Evolutionary conservation across 2,888 invertebrate genomes (phyloP), one percentile per base, ranked within the genome.

Genomic region (Conops quadrifasciatus): DNA sequence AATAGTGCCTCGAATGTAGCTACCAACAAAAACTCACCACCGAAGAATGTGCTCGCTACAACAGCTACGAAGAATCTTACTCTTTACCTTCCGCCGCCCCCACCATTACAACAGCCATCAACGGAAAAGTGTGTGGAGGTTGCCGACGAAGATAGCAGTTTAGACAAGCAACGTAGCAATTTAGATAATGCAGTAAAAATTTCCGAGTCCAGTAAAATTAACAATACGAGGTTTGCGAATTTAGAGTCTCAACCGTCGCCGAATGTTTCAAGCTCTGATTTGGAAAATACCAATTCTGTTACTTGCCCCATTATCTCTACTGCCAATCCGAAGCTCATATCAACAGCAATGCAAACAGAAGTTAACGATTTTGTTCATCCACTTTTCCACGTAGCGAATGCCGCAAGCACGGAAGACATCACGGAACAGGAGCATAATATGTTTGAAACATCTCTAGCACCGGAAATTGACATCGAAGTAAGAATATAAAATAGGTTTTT

Each of bases 401-500:
- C 73, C 21, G 68, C 72, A 16, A 77, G 80, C 59, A 71, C 81
- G 4, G 79, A 83, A 53, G 85, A 80, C 60, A 80, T 83, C 26
- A 82, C 82, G 24, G 85, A 85, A 28, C 80, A 81, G 49, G 85
- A 85, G 45, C 84, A 87, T 75, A 85, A 87, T 76, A 85, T 87
- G 75, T 88, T 89, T 74, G 87, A 89, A 69, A 89, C 89, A 75
- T 88, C 88, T 76, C 83, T 89, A 70, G 83, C 88, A 21, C 84
- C 85, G 24, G 89, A 89, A 78, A 89, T 89, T 73, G 89, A 89
- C 79, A 88, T 89, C 76, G 89, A 89, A 87, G 89, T 89, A 82
- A 77, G 78, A 30, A 7, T n/a, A n/a, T 49, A 4, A 49, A 16
- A 49, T 49, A n/a, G n/a, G n/a, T n/a, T n/a, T n/a, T n/a, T n/a